Evolutionary conservation across 2,113 vertebrate genomes (phyloP), one percentile per base, ranked within the genome.

Genomic region (Thinocorus orbignyianus): DNA sequence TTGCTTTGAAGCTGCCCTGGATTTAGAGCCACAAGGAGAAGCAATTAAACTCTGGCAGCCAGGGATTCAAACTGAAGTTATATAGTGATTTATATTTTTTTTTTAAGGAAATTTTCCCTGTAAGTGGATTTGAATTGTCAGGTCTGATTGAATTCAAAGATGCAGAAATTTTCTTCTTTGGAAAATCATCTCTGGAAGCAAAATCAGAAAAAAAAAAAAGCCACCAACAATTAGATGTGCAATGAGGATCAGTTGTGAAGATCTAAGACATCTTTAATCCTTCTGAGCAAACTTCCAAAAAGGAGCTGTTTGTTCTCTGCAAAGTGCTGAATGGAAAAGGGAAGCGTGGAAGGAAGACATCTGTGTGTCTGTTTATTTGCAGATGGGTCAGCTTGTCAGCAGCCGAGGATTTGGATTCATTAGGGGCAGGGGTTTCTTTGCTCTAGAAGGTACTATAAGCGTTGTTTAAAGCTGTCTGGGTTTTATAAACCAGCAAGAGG

Each of bases 1-100:
- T 95, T 39, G 37, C 97, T 97, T 97, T 97, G 95, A 97, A 97
- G 96, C 92, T 93, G 92, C 73, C 81, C 83, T 70, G 90, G 70
- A 72, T 96, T 95, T 91, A 92, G 92, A 85, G 86, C 80, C 86
- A 93, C 69, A 37, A 91, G 94, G 88, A 96, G 90, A 96, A 91
- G 94, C 93, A 96, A 97, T 97, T 97, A 97, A 96, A 92, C 35
- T 71, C 52, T 57, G 79, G 84, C 85, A 92, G 93, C 85, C 64
- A 17, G 4, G 55, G 93, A 86, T 92, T 92, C 85, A 62, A 89
- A 39, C 64, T 71, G 72, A 86, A 95, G 90, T 92, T 92, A 79
- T 24, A 76, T 23, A 68, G 92, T 41, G 46, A 74, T 77, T 91
- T 2, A 86, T 55, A 30, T 52, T 76, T 48, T 79, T 79, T 57